Percentiles rank a stretch among this genome's conserved stretches.
Evolutionary conservation across 2,113 vertebrate species (phyloP).

Genomic region (Actinemys pallida): DNA sequence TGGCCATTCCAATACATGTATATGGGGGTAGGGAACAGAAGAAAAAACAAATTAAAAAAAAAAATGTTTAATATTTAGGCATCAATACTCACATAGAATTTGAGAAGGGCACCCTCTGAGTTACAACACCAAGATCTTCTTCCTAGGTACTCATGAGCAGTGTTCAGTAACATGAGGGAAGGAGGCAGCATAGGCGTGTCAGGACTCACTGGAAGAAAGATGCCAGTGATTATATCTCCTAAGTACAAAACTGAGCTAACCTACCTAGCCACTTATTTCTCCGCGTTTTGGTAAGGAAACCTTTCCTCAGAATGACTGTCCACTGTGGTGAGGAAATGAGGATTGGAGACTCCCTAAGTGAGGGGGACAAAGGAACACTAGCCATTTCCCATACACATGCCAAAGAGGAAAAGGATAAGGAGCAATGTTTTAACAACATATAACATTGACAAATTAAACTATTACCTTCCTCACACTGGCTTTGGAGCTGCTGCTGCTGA

Average conservation of each 20-base stretch:
- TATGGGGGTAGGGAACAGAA: background rate
- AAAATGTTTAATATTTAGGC: background rate
- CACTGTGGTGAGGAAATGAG: background rate
- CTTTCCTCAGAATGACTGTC: background rate
- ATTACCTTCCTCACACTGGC: slow-evolving; percentile 86
- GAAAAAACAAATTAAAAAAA: background rate
- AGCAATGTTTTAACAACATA: background rate
- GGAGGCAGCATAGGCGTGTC: slow-evolving; percentile 92
- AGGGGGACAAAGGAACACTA: background rate
- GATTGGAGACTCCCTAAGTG: background rate
- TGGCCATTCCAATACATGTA: rapidly evolving
- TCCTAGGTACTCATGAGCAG: slow-evolving; percentile 95
- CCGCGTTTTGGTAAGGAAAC: no score
- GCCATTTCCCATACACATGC: background rate
- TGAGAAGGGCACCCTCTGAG: slow-evolving; percentile 92
- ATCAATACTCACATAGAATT: slow-evolving; percentile 90
- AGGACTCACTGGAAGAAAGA: slow-evolving; percentile 66
- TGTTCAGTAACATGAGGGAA: slow-evolving; percentile 96
- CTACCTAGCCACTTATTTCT: no score
- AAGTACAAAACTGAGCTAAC: background rate
- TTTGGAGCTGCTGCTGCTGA: slow-evolving; percentile 77
- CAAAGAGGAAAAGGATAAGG: background rate
- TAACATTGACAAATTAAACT: background rate
- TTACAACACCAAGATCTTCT: slow-evolving; percentile 95
- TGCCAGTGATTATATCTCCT: background rate